phyloP scores from a whole-genome alignment of 2,797 vertebrate genomes.

The Heteromormyrus szaboi region DNA sequence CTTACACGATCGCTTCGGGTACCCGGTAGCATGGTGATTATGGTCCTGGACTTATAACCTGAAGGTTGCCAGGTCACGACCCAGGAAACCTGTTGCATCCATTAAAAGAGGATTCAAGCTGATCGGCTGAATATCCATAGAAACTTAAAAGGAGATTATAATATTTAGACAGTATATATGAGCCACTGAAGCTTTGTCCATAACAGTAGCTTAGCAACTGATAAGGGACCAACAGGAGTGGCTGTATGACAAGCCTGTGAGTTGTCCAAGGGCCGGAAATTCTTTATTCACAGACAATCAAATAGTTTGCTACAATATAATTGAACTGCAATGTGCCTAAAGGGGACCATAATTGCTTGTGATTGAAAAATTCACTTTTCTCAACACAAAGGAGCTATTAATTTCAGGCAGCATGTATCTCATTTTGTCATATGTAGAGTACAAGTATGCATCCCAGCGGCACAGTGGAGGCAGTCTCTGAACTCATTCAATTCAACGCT shows the following conservation, averaged over 20 bases:
- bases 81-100: neutral
- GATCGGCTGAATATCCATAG: neutral
- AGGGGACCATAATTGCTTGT: neutral
- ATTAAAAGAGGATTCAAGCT: neutral
- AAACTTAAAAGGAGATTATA: neutral
- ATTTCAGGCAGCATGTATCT: neutral
- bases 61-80: neutral
- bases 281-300: constrained; percentile 1
- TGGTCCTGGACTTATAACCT: neutral
- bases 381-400: neutral
- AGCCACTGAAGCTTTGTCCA: neutral
- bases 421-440: neutral
- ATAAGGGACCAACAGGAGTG: neutral
- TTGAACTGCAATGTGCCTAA: neutral
- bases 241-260: neutral
- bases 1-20: neutral
- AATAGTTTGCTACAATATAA: neutral
- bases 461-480: neutral
- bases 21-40: neutral
- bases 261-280: neutral
- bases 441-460: neutral
- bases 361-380: neutral
- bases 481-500: neutral
- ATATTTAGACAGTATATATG: neutral
- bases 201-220: constrained; percentile 5